These are phyloP conservation scores for Chloroclysta siterata DNA, from an alignment of 2,888 invertebrate genomes.

Conservation along the genomic window DNA sequence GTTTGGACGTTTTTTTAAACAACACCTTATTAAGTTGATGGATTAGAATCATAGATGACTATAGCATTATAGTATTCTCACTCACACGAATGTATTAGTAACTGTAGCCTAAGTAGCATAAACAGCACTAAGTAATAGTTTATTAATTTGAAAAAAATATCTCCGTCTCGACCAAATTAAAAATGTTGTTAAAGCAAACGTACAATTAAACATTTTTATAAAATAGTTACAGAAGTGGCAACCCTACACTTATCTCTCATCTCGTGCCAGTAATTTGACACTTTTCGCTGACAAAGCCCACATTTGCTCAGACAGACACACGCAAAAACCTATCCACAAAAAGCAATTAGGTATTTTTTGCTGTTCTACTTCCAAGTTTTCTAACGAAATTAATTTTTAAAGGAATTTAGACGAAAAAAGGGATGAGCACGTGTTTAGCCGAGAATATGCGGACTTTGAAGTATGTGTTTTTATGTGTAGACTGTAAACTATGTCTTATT, in stretches of 20 bases:
- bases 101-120: no score
- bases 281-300: conserved; percentile 83
- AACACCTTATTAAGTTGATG: no score
- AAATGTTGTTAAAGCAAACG: no score
- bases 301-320: conserved; percentile 75
- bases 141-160: no score
- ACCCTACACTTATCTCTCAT: conserved; percentile 75
- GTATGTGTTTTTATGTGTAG: conserved; percentile 74
- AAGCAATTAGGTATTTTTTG: conserved; percentile 82
- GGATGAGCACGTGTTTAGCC: conserved; percentile 76
- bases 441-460: conserved; percentile 71
- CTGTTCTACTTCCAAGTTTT: conserved; percentile 50
- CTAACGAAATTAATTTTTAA: conserved; percentile 78
- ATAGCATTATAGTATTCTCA: no score
- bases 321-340: conserved; percentile 79
- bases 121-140: no score
- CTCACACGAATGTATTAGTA: no score
- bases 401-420: conserved; percentile 68
- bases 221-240: no score
- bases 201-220: no score
- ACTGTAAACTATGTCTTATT: conserved; percentile 80
- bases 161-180: no score
- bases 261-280: conserved; percentile 85
- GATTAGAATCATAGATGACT: no score
- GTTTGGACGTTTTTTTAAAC: no score